phyloP scores from a whole-genome alignment of 92 coral and sea anemone genomes.

The Nematostella vectensis region DNA sequence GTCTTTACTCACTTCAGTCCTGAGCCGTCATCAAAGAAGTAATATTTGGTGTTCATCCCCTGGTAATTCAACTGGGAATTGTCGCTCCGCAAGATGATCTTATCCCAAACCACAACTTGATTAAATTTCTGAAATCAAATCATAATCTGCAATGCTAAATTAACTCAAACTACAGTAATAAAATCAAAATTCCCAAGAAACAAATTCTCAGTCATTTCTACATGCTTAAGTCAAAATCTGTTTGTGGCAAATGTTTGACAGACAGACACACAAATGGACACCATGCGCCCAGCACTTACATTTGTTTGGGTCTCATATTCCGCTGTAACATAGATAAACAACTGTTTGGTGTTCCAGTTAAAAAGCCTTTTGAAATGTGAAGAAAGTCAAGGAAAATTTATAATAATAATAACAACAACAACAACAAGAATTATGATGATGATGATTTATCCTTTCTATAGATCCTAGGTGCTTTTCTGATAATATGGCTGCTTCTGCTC shows the following conservation, averaged over 20 bases:
- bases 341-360: conserved; percentile 95
- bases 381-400: conserved; percentile 38
- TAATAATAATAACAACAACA: too few species aligned
- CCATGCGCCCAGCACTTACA: too few species aligned
- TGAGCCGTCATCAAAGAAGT: conserved; percentile 97
- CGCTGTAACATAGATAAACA: conserved; percentile 85
- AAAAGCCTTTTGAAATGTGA: conserved; percentile 62
- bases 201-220: background rate
- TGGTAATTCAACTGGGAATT: conserved; percentile 53
- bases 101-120: conserved; percentile 97
- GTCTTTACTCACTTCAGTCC: conserved; percentile 76
- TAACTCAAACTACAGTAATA: background rate
- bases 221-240: too few species aligned
- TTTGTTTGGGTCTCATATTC: conserved; percentile 68
- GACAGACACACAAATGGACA: too few species aligned
- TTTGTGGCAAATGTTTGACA: too few species aligned
- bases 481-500: too few species aligned
- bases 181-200: too few species aligned
- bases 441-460: too few species aligned
- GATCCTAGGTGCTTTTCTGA: too few species aligned
- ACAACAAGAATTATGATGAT: too few species aligned
- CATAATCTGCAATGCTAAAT: too few species aligned
- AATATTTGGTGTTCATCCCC: conserved; percentile 88
- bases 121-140: conserved; percentile 64
- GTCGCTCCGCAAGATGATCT: conserved; percentile 87